Evolutionary conservation across 1,140 invertebrate genomes (phyloP), one percentile per base, ranked within the genome.

Genomic region (Drusus annulatus): DNA sequence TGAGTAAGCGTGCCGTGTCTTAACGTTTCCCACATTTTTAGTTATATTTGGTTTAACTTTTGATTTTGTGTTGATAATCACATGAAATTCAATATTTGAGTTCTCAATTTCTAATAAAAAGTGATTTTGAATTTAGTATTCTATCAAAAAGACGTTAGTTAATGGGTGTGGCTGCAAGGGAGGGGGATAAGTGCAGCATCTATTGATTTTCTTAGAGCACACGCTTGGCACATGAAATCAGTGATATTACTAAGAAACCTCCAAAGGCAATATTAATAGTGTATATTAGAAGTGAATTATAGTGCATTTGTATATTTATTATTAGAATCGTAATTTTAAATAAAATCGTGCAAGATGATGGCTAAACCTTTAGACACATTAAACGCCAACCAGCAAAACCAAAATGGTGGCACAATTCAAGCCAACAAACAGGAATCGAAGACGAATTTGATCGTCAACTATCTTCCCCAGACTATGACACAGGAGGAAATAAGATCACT

Each of bases 401-500:
- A 81, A 79, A 92, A 92, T 88, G 91, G 91, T 85, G 91, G 91
- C 87, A 90, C 91, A 86, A 87, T 91, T 77, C 90, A 91, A 81
- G 90, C 90, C 79, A 88, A 90, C 77, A 90, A 91, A 84, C 90
- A 91, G 85, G 91, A 92, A 86, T 92, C 91, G 69, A 91, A 91
- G 86, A 94, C 94, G 81, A 97, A 97, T 90, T 91, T 97, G 83
- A 97, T 97, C 85, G 95, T 97, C 81, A 97, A 97, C 88, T 97
- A 97, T 91, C 91, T 97, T 84, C 96, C 96, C 79, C 96, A 97
- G 91, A 96, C 94, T 65, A 97, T 97, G 96, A 96, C 95, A 51
- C 96, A 97, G 88, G 96, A 97, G 86, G 96, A 97, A 88, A 95
- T 97, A 84, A 91, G 94, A 81, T 94, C 93, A 76, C 90, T 97